These are phyloP conservation scores for Labroides dimidiatus DNA, from an alignment of 2,797 vertebrate species.

Conservation along the genomic window DNA sequence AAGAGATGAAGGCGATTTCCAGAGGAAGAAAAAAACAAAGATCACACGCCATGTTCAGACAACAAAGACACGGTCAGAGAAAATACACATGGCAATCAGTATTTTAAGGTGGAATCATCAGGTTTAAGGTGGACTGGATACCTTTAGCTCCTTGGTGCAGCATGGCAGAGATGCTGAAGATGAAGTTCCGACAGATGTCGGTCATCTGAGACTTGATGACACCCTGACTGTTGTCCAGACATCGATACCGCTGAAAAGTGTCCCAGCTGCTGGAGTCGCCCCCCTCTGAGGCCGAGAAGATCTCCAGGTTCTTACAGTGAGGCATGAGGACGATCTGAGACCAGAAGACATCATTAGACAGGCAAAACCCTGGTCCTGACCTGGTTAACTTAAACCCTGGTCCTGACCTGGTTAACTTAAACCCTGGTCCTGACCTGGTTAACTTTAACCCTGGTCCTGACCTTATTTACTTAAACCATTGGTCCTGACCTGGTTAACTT, in stretches of 20 bases:
- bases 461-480: too few relatives aligned
- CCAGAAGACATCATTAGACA: background rate
- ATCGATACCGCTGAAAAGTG: conserved; percentile 95
- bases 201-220: conserved; percentile 94
- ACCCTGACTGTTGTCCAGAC: conserved; percentile 93
- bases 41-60: too few relatives aligned
- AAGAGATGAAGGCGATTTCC: too few relatives aligned
- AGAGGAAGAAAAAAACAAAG: too few relatives aligned
- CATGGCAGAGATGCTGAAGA: conserved; percentile 96
- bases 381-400: too few relatives aligned
- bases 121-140: conserved; percentile 52
- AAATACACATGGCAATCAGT: too few relatives aligned
- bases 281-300: conserved; percentile 90
- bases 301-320: conserved; percentile 93
- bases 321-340: conserved; percentile 96
- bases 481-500: too few relatives aligned
- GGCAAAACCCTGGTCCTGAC: too few relatives aligned
- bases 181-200: conserved; percentile 93
- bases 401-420: too few relatives aligned
- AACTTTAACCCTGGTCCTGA: too few relatives aligned
- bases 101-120: background rate
- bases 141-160: conserved; percentile 92
- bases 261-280: conserved; percentile 90
- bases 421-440: too few relatives aligned
- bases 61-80: too few relatives aligned